Evolutionary conservation across 2,113 vertebrate genomes (phyloP).

Genomic region (Aegotheles bennettii): DNA sequence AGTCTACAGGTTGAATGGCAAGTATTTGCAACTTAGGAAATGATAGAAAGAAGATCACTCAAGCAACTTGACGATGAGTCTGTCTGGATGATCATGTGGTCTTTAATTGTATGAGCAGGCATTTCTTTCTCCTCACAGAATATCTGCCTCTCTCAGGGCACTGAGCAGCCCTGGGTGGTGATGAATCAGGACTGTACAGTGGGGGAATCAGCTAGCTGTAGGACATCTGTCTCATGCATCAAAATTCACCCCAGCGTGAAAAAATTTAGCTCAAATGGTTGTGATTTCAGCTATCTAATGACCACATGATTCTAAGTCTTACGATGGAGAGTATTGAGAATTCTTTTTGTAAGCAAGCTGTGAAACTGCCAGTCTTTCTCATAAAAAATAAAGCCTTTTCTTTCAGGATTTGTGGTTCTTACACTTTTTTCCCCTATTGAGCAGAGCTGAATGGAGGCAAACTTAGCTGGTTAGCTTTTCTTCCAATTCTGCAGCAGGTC

Average conservation of each 20-base stretch:
- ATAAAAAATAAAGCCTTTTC: neutral
- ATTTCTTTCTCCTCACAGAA: neutral
- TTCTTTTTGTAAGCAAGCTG: neutral
- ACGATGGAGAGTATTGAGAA: neutral
- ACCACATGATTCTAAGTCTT: neutral
- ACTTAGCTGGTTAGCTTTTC: neutral
- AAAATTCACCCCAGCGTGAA: neutral
- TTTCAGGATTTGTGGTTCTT: neutral
- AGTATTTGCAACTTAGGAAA: neutral
- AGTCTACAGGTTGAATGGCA: neutral
- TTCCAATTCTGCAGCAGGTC: neutral
- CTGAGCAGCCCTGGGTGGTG: neutral
- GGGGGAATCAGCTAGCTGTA: neutral
- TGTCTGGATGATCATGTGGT: neutral
- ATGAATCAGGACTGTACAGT: neutral
- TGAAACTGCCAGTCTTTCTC: neutral
- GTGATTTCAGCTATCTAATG: neutral
- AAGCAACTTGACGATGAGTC: neutral
- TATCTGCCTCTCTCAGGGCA: neutral
- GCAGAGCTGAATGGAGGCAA: neutral
- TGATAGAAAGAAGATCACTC: neutral
- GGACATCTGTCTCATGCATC: neutral
- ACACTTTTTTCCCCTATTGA: neutral
- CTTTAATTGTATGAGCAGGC: neutral
- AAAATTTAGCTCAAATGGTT: neutral